phyloP scores from a whole-genome alignment of 1,140 invertebrate species.

The Drosophila subobscura region DNA sequence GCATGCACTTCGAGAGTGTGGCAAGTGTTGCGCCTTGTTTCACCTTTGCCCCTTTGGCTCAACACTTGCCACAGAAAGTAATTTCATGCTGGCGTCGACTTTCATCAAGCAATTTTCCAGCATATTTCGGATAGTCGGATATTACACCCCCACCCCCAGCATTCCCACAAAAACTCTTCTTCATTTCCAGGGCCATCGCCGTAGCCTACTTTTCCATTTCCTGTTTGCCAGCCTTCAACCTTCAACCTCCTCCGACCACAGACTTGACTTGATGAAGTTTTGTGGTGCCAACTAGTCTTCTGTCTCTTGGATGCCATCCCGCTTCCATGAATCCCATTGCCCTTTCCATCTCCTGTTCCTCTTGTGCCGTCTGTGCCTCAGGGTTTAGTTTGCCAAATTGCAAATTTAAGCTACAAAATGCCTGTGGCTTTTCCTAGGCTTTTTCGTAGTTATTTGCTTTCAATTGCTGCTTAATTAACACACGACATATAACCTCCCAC shows the following conservation, averaged over 20 bases:
- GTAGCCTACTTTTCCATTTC: constrained; percentile 46
- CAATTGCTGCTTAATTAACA: constrained; percentile 54
- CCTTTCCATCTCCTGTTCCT: neutral
- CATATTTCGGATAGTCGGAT: constrained; percentile 51
- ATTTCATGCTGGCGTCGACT: constrained; percentile 57
- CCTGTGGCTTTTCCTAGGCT: constrained; percentile 36
- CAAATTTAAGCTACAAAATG: constrained; percentile 45
- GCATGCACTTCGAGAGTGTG: constrained; percentile 28
- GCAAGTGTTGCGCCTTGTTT: constrained; percentile 19
- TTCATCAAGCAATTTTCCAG: constrained; percentile 58
- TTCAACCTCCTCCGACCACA: constrained; percentile 19
- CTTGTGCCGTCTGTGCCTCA: neutral
- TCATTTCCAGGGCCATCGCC: constrained; percentile 10
- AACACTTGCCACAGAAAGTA: constrained; percentile 61
- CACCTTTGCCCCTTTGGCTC: constrained; percentile 3
- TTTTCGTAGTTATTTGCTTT: constrained; percentile 27
- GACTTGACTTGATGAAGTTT: constrained; percentile 63
- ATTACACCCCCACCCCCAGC: neutral
- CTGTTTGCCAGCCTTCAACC: constrained; percentile 23
- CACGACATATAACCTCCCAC: neutral
- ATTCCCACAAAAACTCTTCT: constrained; percentile 1
- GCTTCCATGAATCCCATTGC: too few species aligned
- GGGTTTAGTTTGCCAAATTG: constrained; percentile 43
- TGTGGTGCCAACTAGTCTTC: constrained; percentile 32
- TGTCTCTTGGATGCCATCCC: neutral